Conservation (phyloP, 2,888 invertebrate species). For the Heteromyza rotundicornis region DNA sequence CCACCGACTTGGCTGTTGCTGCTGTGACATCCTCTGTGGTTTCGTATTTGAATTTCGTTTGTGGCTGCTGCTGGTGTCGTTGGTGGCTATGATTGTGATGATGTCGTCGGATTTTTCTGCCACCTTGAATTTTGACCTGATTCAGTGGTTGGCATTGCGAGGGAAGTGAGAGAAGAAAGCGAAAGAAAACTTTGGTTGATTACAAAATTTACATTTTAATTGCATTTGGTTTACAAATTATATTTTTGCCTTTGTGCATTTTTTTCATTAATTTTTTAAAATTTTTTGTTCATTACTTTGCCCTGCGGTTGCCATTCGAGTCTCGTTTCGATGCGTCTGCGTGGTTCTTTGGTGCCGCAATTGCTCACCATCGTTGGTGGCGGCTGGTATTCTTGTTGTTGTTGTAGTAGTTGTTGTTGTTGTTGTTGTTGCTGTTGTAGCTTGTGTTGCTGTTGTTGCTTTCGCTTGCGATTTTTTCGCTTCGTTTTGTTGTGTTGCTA, state of each 20-base stretch:
- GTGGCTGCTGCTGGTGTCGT: constrained; percentile 64
- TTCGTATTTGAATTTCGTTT: constrained; percentile 66
- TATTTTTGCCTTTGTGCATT: constrained; percentile 22
- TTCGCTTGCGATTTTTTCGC: constrained; percentile 31
- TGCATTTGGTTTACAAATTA: constrained; percentile 36
- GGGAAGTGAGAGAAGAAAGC: neutral
- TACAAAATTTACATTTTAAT: constrained; percentile 39
- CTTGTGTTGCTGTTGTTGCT: constrained; percentile 43
- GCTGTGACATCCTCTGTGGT: constrained; percentile 17
- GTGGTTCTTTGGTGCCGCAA: constrained; percentile 67
- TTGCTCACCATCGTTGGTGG: constrained; percentile 61
- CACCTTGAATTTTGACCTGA: constrained; percentile 61
- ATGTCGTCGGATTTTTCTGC: constrained; percentile 57
- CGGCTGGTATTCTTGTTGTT: constrained; percentile 57
- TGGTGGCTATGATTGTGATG: constrained; percentile 56
- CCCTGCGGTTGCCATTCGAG: constrained; percentile 70
- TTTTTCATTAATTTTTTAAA: constrained; percentile 14
- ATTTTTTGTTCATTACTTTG: constrained; percentile 49
- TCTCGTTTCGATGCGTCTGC: constrained; percentile 65
- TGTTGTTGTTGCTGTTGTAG: constrained; percentile 38
- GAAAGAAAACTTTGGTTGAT: neutral
- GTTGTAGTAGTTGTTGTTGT: constrained; percentile 39
- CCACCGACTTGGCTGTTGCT: constrained; percentile 11
- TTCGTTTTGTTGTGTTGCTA: constrained; percentile 34
- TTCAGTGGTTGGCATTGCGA: constrained; percentile 6